A percentile compares a stretch with the other conserved stretches of the same genome.
Evolutionary conservation across 1,140 invertebrate species (phyloP).

Genomic region (Drosophila eugracilis): DNA sequence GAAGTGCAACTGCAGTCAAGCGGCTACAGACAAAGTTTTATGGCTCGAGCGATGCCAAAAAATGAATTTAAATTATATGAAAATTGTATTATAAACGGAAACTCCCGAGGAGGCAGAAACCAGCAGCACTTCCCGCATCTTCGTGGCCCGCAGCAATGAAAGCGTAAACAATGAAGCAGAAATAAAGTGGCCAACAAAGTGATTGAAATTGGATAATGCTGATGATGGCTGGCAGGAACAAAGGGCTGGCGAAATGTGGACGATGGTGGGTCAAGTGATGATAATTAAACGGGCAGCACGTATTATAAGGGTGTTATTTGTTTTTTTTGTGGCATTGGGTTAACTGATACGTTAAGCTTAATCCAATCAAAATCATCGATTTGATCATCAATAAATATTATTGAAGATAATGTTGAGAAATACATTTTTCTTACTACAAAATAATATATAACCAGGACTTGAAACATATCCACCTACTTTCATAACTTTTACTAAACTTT

Average conservation of each 20-base stretch:
- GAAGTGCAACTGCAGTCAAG: conserved; percentile 40
- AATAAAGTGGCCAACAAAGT: conserved; percentile 71
- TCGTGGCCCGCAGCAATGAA: conserved; percentile 34
- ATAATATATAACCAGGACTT: too few relatives aligned
- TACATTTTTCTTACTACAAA: too few relatives aligned
- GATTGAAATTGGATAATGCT: conserved; percentile 75
- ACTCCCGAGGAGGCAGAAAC: background rate
- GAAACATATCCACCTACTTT: background rate
- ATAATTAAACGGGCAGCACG: conserved; percentile 37
- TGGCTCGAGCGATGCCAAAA: conserved; percentile 61
- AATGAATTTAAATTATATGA: conserved; percentile 78
- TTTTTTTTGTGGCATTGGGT: background rate
- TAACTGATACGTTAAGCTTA: conserved; percentile 14
- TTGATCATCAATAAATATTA: too few relatives aligned
- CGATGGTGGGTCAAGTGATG: conserved; percentile 22
- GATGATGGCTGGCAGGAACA: conserved; percentile 40
- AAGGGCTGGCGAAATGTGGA: conserved; percentile 6
- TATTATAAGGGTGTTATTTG: background rate
- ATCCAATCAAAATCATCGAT: background rate
- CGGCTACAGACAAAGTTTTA: conserved; percentile 68
- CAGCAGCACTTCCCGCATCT: conserved; percentile 11
- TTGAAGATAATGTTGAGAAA: too few relatives aligned
- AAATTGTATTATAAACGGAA: conserved; percentile 68
- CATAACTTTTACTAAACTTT: background rate
- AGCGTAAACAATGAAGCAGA: conserved; percentile 67